Base-by-base conservation (phyloP, 2,113 vertebrate species). In the Smithornis capensis region DNA sequence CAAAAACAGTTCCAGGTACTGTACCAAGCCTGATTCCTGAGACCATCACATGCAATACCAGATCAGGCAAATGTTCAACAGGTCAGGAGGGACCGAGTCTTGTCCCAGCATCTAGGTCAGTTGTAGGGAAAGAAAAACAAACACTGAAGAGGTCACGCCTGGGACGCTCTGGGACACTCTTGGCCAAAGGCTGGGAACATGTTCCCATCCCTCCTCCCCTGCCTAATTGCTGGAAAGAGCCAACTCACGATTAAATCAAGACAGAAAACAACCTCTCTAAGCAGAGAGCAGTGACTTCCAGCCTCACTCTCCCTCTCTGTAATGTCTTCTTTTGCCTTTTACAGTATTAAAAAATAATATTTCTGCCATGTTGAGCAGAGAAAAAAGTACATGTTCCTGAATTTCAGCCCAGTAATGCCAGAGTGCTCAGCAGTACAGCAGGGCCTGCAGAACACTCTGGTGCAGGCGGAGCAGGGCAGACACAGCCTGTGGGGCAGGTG, bases 121-220 rank as follows among this genome's bases (percentile, higher is more conserved):
- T 52, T 35, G 56, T 42, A 84, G 76, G 53, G 73, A 87, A 75
- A 53, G 38, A n/a, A 89, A 95, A 96, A 94, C 37, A 95, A 93
- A 95, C 83, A 82, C 0, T 24, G 83, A 42, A 60, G 83, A 92
- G 92, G 90, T 95, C 93, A 89, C 2, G 19, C 64, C 90, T 33
- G 78, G 87, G 85, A 76, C 49, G 12, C 85, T 67, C 84, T 55
- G 91, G 78, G 90, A 96, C 65, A 19, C 92, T 89, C 87, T 83
- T 92, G 94, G 96, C 92, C n/a, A 19, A 75, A 65, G 83, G 13
- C 65, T 89, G 79, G 86, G 95, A 96, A 96, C 88, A 90, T 44
- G 71, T 71, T 87, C 64, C 74, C 2, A 0, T 81, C 60, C 68
- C 76, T 78, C 90, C 86, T 90, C 68, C 91, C 68, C 80, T 83